Evolutionary conservation across 2,888 invertebrate genomes (phyloP).

Genomic region (Rugalucina vietnamica): DNA sequence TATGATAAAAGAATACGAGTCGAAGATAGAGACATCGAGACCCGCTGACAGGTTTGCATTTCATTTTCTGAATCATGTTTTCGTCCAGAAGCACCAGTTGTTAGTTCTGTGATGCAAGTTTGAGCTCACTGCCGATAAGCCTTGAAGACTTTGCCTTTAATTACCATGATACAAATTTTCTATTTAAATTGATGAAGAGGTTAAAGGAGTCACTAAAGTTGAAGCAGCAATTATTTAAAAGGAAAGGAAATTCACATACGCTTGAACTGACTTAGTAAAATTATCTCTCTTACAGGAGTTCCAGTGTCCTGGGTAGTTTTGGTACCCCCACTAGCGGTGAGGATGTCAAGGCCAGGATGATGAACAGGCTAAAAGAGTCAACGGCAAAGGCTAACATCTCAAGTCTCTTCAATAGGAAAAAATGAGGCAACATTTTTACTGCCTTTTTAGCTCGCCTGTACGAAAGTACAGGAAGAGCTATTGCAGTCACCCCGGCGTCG

Average conservation of each 20-base stretch:
- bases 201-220: no score
- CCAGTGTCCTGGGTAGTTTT: conserved; percentile 59
- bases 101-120: no score
- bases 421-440: conserved; percentile 59
- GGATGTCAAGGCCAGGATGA: conserved; percentile 77
- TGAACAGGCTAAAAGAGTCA: conserved; percentile 78
- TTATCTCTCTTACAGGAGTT: conserved; percentile 61
- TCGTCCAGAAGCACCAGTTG: not conserved
- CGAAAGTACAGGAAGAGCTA: no score
- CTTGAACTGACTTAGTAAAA: no score
- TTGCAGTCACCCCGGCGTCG: no score
- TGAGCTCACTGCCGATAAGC: no score
- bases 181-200: no score
- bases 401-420: conserved; percentile 78
- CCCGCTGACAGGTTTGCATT: conserved; percentile 66
- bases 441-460: no score
- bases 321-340: conserved; percentile 59
- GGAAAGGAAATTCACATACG: no score
- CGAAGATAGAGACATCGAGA: conserved; percentile 73
- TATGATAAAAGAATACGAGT: conserved; percentile 83
- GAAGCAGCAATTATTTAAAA: no score
- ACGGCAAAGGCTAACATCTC: conserved; percentile 76
- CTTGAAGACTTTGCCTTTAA: no score
- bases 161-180: no score
- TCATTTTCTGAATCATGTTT: not conserved